Percentiles rank a stretch among this genome's conserved stretches.
These are phyloP conservation scores for Trigoniulus corallinus DNA, from an alignment of 1,140 invertebrate species.

Conservation along the genomic window DNA sequence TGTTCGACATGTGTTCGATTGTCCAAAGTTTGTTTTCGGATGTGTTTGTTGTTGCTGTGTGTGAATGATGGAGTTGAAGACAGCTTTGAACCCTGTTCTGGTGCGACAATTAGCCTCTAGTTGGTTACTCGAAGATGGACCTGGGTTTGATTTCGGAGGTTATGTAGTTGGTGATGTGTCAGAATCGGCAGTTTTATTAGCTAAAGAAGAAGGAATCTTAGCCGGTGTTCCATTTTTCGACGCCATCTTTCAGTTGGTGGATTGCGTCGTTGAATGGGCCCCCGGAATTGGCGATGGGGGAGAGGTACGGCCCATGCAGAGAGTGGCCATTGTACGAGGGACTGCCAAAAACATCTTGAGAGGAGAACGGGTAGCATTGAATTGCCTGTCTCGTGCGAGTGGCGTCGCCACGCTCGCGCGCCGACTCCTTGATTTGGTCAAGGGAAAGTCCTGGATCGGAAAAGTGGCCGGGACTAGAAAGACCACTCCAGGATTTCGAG, in stretches of 20 bases:
- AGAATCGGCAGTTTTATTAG: conserved; percentile 13
- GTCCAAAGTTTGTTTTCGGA: too few relatives aligned
- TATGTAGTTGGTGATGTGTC: conserved; percentile 21
- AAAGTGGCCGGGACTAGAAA: conserved; percentile 22
- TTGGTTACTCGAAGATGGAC: conserved; percentile 27
- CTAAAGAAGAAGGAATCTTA: conserved; percentile 26
- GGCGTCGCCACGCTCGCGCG: conserved; percentile 28
- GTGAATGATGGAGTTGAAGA: too few relatives aligned
- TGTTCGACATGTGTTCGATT: too few relatives aligned
- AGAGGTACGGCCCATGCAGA: background rate
- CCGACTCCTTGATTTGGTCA: conserved; percentile 9
- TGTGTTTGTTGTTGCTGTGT: too few relatives aligned
- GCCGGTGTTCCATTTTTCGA: conserved; percentile 31
- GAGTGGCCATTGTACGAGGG: conserved; percentile 5
- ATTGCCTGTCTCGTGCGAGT: conserved; percentile 27
- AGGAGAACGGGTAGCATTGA: conserved; percentile 29
- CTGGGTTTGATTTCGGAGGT: conserved; percentile 27
- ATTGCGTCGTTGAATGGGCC: conserved; percentile 24
- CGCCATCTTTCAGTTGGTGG: conserved; percentile 27
- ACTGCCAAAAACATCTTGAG: conserved; percentile 24
- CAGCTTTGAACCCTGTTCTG: background rate
- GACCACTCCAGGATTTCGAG: conserved; percentile 32
- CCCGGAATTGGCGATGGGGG: conserved; percentile 19
- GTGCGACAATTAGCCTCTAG: conserved; percentile 20
- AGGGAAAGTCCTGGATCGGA: background rate